phyloP scores from a whole-genome alignment of 2,888 invertebrate species.

The Mamestra brassicae region DNA sequence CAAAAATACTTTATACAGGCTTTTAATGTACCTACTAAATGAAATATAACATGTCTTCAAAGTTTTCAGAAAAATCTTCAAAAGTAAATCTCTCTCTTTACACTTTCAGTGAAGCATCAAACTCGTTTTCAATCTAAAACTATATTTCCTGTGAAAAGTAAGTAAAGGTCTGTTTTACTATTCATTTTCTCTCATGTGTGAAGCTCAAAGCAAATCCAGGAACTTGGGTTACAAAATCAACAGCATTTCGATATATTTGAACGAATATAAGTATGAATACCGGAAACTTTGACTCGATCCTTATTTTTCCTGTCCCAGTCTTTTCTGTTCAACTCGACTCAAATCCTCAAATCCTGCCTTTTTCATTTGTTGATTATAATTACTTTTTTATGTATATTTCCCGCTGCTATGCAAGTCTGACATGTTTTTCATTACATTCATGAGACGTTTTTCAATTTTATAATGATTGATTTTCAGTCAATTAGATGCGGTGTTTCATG shows the following conservation, averaged over 20 bases:
- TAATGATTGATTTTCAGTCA: neutral
- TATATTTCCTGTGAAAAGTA: slow-evolving; percentile 17
- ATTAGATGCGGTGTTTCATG: neutral
- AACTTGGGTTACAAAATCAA: slow-evolving; percentile 25
- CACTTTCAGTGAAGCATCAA: neutral
- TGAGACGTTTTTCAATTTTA: neutral
- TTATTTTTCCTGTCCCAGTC: neutral
- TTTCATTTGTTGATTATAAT: neutral
- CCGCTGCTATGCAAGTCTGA: too few relatives aligned
- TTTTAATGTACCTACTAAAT: neutral
- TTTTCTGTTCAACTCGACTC: neutral
- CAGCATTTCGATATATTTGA: slow-evolving; percentile 15
- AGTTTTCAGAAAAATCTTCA: neutral
- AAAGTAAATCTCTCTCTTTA: neutral
- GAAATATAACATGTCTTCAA: neutral
- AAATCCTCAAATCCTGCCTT: neutral
- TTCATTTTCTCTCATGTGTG: slow-evolving; percentile 35
- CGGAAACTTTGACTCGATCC: neutral
- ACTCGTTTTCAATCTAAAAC: slow-evolving; percentile 23
- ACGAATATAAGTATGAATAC: neutral
- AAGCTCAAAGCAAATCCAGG: slow-evolving; percentile 30
- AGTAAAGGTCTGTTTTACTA: slow-evolving; percentile 8
- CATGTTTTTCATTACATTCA: too few relatives aligned
- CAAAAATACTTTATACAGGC: neutral
- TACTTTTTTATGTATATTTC: neutral